A percentile compares a stretch with the other conserved stretches of the same genome.
Conservation (phyloP, 2,113 vertebrate genomes). For the Phrynosoma blainvillii region DNA sequence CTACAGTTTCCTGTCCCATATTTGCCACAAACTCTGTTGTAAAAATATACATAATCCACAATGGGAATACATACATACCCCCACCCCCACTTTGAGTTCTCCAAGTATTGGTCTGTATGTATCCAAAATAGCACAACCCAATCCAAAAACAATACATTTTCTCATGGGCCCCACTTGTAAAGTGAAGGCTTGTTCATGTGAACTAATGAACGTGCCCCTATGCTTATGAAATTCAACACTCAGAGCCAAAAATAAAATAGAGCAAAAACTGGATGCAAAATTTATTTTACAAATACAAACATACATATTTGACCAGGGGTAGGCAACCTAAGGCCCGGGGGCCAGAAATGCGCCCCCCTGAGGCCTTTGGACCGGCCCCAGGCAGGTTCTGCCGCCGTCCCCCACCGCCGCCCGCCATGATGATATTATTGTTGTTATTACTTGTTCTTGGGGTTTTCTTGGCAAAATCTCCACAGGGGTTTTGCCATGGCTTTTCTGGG, state of each 20-base stretch:
- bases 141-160: not conserved
- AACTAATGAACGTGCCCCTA: not conserved
- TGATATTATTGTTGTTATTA: no score
- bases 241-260: not conserved
- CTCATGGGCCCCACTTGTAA: not conserved
- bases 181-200: not conserved
- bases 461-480: no score
- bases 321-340: no score
- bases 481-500: no score
- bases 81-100: not conserved
- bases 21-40: not conserved
- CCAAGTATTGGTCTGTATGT: not conserved
- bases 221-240: not conserved
- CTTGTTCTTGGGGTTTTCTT: no score
- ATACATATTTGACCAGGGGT: conserved; percentile 9
- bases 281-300: not conserved
- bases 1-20: not conserved
- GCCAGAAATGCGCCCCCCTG: no score
- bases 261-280: not conserved
- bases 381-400: no score
- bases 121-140: not conserved
- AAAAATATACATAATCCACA: not conserved
- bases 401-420: no score
- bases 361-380: no score
- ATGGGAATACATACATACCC: not conserved